phyloP scores from a whole-genome alignment of 2,113 vertebrate species.

The Saguinus midas region DNA sequence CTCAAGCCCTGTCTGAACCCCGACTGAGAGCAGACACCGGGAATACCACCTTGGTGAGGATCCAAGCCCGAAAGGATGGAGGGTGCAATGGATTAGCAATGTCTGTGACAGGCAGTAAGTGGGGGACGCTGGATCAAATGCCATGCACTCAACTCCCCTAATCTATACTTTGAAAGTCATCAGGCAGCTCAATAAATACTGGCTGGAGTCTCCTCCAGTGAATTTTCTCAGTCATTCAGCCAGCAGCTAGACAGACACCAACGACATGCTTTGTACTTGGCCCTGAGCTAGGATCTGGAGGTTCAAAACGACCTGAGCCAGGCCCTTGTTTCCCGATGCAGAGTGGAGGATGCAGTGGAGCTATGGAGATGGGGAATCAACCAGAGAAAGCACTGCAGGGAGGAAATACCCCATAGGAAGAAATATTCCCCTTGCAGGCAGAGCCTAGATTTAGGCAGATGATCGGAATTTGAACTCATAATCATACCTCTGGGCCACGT shows the following conservation, averaged over 20 bases:
- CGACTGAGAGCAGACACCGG: accelerated
- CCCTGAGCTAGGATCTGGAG: background rate
- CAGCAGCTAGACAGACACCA: background rate
- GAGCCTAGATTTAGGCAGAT: background rate
- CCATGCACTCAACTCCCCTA: background rate
- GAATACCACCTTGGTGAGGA: background rate
- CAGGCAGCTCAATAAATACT: background rate
- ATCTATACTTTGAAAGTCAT: background rate
- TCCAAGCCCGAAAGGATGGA: background rate
- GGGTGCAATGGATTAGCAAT: background rate
- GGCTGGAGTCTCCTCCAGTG: background rate
- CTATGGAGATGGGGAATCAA: accelerated
- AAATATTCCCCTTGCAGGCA: background rate
- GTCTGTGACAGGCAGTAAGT: background rate
- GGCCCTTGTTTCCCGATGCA: accelerated
- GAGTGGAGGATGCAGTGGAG: accelerated
- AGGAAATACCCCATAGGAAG: background rate
- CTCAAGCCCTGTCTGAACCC: background rate
- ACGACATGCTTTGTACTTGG: accelerated
- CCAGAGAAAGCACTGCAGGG: background rate
- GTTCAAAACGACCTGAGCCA: accelerated
- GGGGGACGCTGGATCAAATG: background rate
- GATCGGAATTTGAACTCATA: background rate
- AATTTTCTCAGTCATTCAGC: background rate
- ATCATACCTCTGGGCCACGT: background rate